Evolutionary conservation across 2,113 vertebrate species (phyloP).

Genomic region (Ploceus nigricollis): DNA sequence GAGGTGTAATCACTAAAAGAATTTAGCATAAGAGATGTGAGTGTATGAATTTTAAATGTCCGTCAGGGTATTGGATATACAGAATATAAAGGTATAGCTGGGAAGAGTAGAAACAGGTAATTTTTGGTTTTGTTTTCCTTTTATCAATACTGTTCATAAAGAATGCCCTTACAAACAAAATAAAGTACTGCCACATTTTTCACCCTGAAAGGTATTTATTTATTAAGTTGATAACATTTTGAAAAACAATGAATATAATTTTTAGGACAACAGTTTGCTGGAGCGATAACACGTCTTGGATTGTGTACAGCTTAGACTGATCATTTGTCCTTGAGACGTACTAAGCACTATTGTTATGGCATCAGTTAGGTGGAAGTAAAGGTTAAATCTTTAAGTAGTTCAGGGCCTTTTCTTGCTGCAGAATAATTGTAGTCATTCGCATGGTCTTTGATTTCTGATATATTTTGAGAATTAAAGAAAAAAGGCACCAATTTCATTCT

Average conservation of each 20-base stretch:
- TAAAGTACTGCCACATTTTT: conserved; percentile 73
- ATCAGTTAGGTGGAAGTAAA: conserved; percentile 75
- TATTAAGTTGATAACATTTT: conserved; percentile 90
- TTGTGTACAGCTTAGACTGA: conserved; percentile 72
- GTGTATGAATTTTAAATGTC: conserved; percentile 39
- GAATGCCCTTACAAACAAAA: conserved; percentile 76
- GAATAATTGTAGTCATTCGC: conserved; percentile 56
- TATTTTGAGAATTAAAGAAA: conserved; percentile 21
- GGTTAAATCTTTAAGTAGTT: conserved; percentile 71
- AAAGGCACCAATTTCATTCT: neutral
- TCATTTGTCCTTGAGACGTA: conserved; percentile 83
- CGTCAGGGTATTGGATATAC: neutral
- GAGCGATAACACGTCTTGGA: conserved; percentile 78
- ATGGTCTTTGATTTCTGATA: conserved; percentile 40
- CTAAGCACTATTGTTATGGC: conserved; percentile 72
- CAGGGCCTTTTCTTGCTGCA: conserved; percentile 58
- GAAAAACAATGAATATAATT: conserved; percentile 94
- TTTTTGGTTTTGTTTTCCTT: conserved; percentile 70
- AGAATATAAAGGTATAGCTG: conserved; percentile 46
- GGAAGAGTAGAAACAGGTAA: conserved; percentile 54
- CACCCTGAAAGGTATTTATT: conserved; percentile 83
- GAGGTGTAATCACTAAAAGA: conserved; percentile 8
- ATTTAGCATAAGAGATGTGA: conserved; percentile 21
- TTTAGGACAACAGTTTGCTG: conserved; percentile 83
- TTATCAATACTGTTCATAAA: conserved; percentile 78